A percentile compares a stretch with the other conserved stretches of the same genome.
Conservation (phyloP, 2,888 invertebrate genomes). For the Andrena marginata region DNA sequence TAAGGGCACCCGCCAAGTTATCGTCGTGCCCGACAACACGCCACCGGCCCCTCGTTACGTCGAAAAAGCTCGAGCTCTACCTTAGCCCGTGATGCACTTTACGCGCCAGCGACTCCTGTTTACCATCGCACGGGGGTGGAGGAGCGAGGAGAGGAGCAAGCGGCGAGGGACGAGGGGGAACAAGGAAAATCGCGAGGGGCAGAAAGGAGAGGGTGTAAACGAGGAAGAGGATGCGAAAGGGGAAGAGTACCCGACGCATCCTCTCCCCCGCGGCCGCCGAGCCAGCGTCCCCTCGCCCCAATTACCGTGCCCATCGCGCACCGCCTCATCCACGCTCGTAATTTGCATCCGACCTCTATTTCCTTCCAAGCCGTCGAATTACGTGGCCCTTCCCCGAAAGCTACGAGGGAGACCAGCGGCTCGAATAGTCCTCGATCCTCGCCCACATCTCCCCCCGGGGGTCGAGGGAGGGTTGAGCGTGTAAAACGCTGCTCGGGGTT, state of each 20-base stretch:
- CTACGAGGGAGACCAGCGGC: neutral
- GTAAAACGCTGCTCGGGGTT: too few relatives aligned
- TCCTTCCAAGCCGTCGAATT: slow-evolving; percentile 54
- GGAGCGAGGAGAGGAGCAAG: slow-evolving; percentile 12
- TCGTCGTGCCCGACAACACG: slow-evolving; percentile 57
- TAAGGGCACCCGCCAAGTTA: slow-evolving; percentile 61
- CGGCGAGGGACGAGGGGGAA: slow-evolving; percentile 20
- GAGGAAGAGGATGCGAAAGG: slow-evolving; percentile 48
- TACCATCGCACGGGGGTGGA: slow-evolving; percentile 35
- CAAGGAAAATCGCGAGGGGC: slow-evolving; percentile 26
- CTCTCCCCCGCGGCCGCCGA: slow-evolving; percentile 50
- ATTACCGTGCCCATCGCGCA: slow-evolving; percentile 71
- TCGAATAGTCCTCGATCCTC: too few relatives aligned
- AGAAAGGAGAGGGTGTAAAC: slow-evolving; percentile 23
- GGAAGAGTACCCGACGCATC: slow-evolving; percentile 57
- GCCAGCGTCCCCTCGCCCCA: slow-evolving; percentile 70
- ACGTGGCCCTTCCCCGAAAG: slow-evolving; percentile 8
- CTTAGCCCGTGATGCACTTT: slow-evolving; percentile 49
- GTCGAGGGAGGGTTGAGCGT: too few relatives aligned
- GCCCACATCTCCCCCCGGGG: too few relatives aligned
- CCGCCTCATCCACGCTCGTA: slow-evolving; percentile 64
- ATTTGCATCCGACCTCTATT: slow-evolving; percentile 75
- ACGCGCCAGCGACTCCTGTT: slow-evolving; percentile 63
- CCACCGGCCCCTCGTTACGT: slow-evolving; percentile 59
- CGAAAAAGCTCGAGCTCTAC: slow-evolving; percentile 43